Evolutionary conservation across 2,888 invertebrate species (phyloP).

Genomic region (Microplitis manilae): DNA sequence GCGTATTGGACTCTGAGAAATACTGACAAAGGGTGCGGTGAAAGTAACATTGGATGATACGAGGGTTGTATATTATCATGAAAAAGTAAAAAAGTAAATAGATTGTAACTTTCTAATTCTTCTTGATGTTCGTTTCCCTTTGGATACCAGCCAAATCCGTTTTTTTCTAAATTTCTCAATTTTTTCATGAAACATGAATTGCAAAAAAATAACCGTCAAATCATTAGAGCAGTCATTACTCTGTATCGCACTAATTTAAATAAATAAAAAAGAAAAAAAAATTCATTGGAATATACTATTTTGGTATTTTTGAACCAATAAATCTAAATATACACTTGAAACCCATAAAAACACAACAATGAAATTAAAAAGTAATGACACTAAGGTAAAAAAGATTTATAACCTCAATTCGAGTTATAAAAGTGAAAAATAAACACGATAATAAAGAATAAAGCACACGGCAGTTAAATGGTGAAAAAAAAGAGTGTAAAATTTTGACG

Average conservation of each 20-base stretch:
- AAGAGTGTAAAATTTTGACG: conserved; percentile 23
- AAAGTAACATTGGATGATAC: conserved; percentile 54
- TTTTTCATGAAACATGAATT: not conserved
- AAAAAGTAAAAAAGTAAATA: conserved; percentile 43
- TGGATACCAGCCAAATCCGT: no score
- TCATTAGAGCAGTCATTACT: not conserved
- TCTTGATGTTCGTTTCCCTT: not conserved
- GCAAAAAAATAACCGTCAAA: not conserved
- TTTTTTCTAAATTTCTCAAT: no score
- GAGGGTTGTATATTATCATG: conserved; percentile 40
- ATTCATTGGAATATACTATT: not conserved
- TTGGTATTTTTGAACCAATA: not conserved
- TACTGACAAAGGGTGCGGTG: conserved; percentile 54
- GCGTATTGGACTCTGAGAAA: not conserved
- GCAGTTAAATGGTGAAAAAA: conserved; percentile 2
- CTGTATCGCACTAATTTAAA: not conserved
- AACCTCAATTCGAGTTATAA: conserved; percentile 10
- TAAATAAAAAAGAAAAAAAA: not conserved
- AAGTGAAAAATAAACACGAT: conserved; percentile 30
- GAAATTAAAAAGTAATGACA: not conserved
- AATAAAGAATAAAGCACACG: conserved; percentile 52
- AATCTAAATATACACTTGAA: no score
- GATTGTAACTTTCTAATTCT: conserved; percentile 28
- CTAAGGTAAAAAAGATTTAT: conserved; percentile 37
- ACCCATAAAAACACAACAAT: not conserved